These are phyloP conservation scores for Zygogramma bicolorata DNA, from an alignment of 2,888 invertebrate genomes.

Conservation along the genomic window DNA sequence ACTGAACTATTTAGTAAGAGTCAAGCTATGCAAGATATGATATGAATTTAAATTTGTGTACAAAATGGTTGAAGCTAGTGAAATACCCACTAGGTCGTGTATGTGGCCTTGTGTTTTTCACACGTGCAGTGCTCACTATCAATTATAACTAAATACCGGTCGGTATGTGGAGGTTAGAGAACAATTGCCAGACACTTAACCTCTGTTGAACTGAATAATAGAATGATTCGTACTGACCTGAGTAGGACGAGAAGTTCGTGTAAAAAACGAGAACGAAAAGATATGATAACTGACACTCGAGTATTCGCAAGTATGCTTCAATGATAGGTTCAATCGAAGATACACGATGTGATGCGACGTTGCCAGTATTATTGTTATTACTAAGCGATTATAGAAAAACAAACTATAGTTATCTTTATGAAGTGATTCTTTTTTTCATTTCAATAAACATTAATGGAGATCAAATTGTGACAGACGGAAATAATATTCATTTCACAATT, in stretches of 20 bases:
- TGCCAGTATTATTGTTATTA: background rate
- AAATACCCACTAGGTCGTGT: no score
- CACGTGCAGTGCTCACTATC: background rate
- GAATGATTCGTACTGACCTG: slow-evolving; percentile 18
- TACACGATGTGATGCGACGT: background rate
- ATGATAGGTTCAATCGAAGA: background rate
- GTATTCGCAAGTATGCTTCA: background rate
- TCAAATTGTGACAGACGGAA: no score
- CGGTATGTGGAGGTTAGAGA: background rate
- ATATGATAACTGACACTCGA: background rate
- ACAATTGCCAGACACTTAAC: slow-evolving; percentile 11
- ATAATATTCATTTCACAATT: no score
- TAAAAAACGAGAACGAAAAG: background rate
- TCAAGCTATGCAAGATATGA: no score
- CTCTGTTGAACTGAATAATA: background rate
- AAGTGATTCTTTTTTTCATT: no score
- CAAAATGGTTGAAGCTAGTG: no score
- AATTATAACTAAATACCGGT: background rate
- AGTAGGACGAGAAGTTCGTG: background rate
- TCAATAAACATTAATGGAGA: no score
- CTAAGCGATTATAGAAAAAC: background rate
- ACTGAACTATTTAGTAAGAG: no score
- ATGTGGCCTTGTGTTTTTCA: background rate
- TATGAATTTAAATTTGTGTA: no score
- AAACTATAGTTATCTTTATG: no score